Evolutionary conservation across 64 coral and sea anemone species (phyloP).

Genomic region (Montipora sp.): DNA sequence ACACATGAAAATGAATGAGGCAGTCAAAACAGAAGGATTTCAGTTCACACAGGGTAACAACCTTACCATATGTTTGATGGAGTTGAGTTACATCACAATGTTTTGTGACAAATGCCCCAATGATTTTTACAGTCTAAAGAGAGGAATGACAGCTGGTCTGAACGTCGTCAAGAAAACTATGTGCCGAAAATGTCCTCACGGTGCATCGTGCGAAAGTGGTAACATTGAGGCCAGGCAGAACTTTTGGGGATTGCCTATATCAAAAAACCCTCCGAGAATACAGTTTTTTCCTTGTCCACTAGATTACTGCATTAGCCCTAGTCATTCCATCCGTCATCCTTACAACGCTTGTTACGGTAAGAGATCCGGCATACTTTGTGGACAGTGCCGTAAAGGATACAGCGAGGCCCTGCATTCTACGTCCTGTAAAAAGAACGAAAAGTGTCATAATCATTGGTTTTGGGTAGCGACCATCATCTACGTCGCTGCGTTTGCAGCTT

Average conservation of each 20-base stretch:
- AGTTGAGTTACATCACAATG: constrained; percentile 32
- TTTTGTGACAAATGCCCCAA: constrained; percentile 49
- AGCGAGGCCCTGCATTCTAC: constrained; percentile 75
- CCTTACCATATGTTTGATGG: neutral
- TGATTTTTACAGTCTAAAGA: constrained; percentile 57
- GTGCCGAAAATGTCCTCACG: constrained; percentile 72
- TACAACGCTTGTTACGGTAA: constrained; percentile 67
- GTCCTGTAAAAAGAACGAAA: constrained; percentile 46
- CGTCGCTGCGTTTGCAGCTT: constrained; percentile 46
- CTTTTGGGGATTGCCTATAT: constrained; percentile 54
- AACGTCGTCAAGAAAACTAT: neutral
- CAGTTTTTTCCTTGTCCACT: constrained; percentile 69
- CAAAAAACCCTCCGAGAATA: constrained; percentile 9
- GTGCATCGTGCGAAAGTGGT: constrained; percentile 46
- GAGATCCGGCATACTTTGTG: constrained; percentile 66
- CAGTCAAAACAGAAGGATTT: neutral
- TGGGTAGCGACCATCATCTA: constrained; percentile 60
- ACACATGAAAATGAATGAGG: neutral
- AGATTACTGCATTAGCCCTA: constrained; percentile 45
- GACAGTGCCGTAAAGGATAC: constrained; percentile 57
- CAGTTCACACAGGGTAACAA: neutral
- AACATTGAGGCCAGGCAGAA: constrained; percentile 43
- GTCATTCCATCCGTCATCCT: neutral
- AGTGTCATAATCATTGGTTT: constrained; percentile 79
- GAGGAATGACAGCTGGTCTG: constrained; percentile 29